Conservation (phyloP, 1,140 invertebrate genomes). For the Calliopsis andreniformis region DNA sequence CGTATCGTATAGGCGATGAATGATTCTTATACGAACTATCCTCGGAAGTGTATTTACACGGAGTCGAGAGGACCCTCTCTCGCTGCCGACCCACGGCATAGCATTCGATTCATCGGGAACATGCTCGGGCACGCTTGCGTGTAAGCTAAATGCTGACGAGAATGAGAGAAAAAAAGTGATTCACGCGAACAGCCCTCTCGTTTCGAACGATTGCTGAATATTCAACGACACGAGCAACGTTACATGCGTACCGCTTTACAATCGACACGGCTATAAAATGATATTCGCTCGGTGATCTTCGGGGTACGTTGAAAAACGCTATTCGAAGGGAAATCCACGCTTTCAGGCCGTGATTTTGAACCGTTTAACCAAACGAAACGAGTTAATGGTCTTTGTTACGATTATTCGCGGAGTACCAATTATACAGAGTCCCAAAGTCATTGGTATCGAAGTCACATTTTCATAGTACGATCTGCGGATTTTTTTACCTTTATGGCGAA, state of each 20-base stretch:
- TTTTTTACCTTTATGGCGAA: too few relatives aligned
- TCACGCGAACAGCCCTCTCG: not conserved
- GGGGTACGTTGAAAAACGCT: not conserved
- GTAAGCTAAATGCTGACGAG: not conserved
- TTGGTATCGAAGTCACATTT: too few relatives aligned
- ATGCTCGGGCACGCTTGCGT: not conserved
- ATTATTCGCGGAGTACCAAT: not conserved
- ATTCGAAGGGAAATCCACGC: too few relatives aligned
- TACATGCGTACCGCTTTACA: not conserved
- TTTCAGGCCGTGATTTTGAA: not conserved
- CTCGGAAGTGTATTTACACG: slow-evolving; percentile 56
- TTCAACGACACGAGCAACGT: not conserved
- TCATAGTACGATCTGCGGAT: too few relatives aligned
- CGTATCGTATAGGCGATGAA: slow-evolving; percentile 65
- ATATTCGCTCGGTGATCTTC: not conserved
- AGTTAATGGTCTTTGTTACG: too few relatives aligned
- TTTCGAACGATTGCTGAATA: not conserved
- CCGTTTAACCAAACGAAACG: not conserved
- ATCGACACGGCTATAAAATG: not conserved
- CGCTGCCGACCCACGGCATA: slow-evolving; percentile 47
- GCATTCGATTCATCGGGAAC: slow-evolving; percentile 4
- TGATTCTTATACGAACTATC: slow-evolving; percentile 49
- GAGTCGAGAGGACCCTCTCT: slow-evolving; percentile 31
- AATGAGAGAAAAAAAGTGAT: not conserved
- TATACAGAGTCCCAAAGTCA: too few relatives aligned